A percentile compares a stretch with the other conserved stretches of the same genome.
These are phyloP conservation scores for Spheniscus mendiculus DNA, from an alignment of 2,113 vertebrate genomes.

Conservation along the genomic window DNA sequence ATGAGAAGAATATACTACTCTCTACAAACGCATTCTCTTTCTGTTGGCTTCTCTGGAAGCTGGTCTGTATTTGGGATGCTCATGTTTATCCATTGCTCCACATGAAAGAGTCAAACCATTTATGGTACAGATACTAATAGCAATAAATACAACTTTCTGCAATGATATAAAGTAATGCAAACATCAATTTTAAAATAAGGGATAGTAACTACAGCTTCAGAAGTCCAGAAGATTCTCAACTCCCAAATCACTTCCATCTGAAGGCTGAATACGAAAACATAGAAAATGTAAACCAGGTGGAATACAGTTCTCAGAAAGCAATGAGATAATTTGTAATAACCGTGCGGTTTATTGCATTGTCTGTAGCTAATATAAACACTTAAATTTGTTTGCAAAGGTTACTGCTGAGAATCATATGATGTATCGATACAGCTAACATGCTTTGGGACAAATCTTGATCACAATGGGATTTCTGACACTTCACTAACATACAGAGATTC, in stretches of 20 bases:
- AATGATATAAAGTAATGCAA: background rate
- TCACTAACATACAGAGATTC: background rate
- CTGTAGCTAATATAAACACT: background rate
- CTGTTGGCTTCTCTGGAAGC: background rate
- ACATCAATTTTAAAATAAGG: background rate
- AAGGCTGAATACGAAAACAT: accelerated
- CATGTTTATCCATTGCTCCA: accelerated
- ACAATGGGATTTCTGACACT: background rate
- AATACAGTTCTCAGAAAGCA: background rate
- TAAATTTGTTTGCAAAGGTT: background rate
- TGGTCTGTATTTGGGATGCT: background rate
- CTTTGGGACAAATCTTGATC: background rate
- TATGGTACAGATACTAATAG: background rate
- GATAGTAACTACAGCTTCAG: background rate
- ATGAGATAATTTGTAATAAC: background rate
- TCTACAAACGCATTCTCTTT: background rate
- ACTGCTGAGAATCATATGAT: background rate
- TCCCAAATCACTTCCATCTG: background rate
- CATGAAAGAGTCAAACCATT: background rate
- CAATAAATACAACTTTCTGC: background rate
- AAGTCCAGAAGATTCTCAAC: background rate
- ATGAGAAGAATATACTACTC: background rate
- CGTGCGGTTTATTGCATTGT: background rate
- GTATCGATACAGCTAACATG: accelerated
- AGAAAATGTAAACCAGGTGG: background rate